Percentiles rank a stretch among this genome's conserved stretches.
Conservation (phyloP, 2,113 vertebrate genomes). For the Spilogale gracilis region DNA sequence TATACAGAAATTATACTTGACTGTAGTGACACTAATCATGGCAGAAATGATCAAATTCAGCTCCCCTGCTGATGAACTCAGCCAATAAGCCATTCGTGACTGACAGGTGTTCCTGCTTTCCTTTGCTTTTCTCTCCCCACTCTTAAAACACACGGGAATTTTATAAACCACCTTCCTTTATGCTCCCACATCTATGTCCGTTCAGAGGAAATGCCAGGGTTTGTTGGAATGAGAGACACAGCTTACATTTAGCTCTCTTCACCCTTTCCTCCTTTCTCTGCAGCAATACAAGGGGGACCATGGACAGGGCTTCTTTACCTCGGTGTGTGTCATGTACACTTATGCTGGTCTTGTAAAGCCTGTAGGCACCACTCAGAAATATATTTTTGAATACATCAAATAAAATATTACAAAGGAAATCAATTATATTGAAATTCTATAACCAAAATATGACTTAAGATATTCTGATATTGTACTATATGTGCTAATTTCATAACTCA, state of each 20-base stretch:
- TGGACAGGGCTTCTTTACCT: not conserved
- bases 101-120: conserved; percentile 84
- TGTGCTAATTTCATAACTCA: conserved; percentile 28
- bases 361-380: not conserved
- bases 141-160: conserved; percentile 78
- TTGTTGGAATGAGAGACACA: not conserved
- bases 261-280: not conserved
- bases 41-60: conserved; percentile 83
- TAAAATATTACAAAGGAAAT: conserved; percentile 5
- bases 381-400: not conserved
- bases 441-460: conserved; percentile 39
- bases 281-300: not conserved
- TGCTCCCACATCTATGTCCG: not conserved
- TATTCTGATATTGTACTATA: not conserved
- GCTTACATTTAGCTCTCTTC: not conserved
- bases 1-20: conserved; percentile 87
- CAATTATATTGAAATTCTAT: not conserved
- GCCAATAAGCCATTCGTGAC: conserved; percentile 83
- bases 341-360: not conserved
- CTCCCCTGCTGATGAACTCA: conserved; percentile 76
- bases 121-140: not conserved
- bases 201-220: conserved; percentile 70
- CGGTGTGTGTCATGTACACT: not conserved
- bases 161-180: conserved; percentile 77
- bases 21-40: conserved; percentile 86